Conservation (phyloP, 2,113 vertebrate genomes). For the Nanger granti region DNA sequence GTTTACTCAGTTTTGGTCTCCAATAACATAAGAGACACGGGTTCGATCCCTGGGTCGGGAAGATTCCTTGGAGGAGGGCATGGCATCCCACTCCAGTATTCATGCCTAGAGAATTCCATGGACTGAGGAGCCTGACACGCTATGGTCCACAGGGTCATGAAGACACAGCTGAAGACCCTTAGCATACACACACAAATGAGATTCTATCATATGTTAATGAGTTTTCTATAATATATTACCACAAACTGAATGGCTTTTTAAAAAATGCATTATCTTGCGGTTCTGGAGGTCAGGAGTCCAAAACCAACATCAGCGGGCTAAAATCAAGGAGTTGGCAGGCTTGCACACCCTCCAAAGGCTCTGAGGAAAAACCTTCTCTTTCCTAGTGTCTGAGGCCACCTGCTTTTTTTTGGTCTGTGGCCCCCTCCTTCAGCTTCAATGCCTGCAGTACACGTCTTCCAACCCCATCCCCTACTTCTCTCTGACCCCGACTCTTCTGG, state of each 20-base stretch:
- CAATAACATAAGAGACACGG: accelerated
- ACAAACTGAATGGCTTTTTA: neutral
- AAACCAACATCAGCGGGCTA: accelerated
- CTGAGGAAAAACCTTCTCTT: neutral
- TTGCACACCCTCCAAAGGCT: neutral
- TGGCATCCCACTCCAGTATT: neutral
- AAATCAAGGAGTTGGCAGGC: neutral
- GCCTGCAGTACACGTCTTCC: neutral
- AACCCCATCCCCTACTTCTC: neutral
- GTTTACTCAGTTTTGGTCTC: neutral
- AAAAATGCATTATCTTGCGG: neutral
- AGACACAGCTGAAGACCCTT: neutral
- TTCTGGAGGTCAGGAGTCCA: neutral
- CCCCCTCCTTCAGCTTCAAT: neutral
- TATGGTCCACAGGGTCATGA: neutral
- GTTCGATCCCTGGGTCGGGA: neutral
- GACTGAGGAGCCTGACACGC: neutral
- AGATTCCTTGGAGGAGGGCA: neutral
- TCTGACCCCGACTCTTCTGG: neutral
- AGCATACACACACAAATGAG: neutral
- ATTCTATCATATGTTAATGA: accelerated
- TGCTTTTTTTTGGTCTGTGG: neutral
- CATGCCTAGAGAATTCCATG: neutral
- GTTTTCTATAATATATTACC: neutral
- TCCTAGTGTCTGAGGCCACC: neutral